Base-by-base conservation (phyloP, 2,797 vertebrate genomes). In the Sciaenops ocellatus region DNA sequence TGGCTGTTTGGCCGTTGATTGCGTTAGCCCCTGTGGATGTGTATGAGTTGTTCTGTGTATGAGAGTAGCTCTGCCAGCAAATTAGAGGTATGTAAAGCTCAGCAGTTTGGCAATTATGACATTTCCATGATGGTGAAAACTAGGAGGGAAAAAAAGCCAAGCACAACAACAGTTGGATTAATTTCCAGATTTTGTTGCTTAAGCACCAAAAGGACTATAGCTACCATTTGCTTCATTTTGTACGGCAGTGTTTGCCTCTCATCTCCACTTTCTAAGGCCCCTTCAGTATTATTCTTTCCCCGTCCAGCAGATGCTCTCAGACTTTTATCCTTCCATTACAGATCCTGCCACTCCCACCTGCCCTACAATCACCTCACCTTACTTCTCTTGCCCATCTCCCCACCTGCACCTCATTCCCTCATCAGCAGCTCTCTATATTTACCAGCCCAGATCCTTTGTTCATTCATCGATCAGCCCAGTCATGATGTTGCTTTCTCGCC, bases 51-150 rank as follows among this genome's bases (percentile, higher is more conserved):
- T n/a, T n/a, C n/a, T n/a, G n/a, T n/a, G n/a, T n/a, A n/a, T 42
- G 51, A 67, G 42, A 74, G 51, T 52, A 42, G 44, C n/a, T 54
- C 76, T 80, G 71, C 60, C 70, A 80, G 65, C 22, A 56, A 71
- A 82, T 30, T 63, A 64, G 41, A 73, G 52, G 64, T 73, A 80
- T 78, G 74, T 69, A 61, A 80, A 76, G 44, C 78, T 76, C 75
- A 73, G 74, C 67, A 76, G 63, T 80, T 78, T 83, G 59, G 68
- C 74, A 60, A 81, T 76, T 78, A 73, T 66, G 48, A 65, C 42
- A 65, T 75, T 71, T 77, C 74, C 63, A 47, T 10, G 28, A 72
- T 48, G 18, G 26, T 56, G 54, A 69, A 68, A 83, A 63, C 52
- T n/a, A 26, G 57, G n/a, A 69, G 34, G 30, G 55, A 11, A 71